Evolutionary conservation across 2,797 vertebrate genomes (phyloP).

Genomic region (Coregonus suidteri): DNA sequence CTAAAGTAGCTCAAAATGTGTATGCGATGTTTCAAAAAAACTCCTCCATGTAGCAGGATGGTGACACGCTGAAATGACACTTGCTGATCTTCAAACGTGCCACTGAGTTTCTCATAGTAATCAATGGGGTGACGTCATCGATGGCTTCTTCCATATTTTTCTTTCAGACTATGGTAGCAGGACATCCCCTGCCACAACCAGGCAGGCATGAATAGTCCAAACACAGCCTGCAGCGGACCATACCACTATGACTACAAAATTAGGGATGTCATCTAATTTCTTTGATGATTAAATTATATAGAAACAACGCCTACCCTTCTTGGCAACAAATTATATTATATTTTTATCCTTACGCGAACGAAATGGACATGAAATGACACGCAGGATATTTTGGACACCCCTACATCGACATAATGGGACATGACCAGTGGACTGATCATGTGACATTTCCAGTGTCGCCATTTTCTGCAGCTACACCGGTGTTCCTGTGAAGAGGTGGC

Average conservation of each 20-base stretch:
- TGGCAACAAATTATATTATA: background rate
- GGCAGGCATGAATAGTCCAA: background rate
- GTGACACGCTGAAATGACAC: too few species aligned
- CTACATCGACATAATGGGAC: slow-evolving; percentile 53
- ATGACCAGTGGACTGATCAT: slow-evolving; percentile 63
- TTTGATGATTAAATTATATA: background rate
- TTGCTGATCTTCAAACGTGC: too few species aligned
- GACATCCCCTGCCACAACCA: background rate
- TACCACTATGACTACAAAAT: background rate
- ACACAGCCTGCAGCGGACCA: background rate
- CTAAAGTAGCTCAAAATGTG: too few species aligned
- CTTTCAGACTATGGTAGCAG: too few species aligned
- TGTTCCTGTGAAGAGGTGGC: slow-evolving; percentile 56
- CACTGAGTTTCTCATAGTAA: too few species aligned
- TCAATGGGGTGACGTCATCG: too few species aligned
- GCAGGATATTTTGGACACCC: slow-evolving; percentile 35
- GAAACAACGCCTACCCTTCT: background rate
- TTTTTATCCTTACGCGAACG: background rate
- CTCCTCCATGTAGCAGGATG: too few species aligned
- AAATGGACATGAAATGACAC: background rate
- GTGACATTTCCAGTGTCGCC: slow-evolving; percentile 85
- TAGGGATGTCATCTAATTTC: background rate
- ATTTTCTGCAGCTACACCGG: slow-evolving; percentile 91
- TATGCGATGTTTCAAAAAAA: too few species aligned
- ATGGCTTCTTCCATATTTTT: too few species aligned